Evolutionary conservation across 2,888 invertebrate genomes (phyloP).

Genomic region (Lissonota sp.): DNA sequence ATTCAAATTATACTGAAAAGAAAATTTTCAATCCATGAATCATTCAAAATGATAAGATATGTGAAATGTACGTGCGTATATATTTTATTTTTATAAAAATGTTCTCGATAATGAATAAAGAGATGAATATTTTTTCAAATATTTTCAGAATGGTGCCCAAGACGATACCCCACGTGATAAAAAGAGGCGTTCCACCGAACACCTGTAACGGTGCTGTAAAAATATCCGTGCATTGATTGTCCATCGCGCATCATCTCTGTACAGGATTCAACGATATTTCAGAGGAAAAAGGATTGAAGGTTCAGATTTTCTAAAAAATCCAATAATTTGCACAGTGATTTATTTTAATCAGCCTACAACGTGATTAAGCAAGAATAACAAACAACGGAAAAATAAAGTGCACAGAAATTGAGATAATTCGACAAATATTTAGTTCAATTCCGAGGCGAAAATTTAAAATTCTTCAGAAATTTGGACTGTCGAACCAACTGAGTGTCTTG

Average conservation of each 20-base stretch:
- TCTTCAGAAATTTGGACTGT: conserved; percentile 77
- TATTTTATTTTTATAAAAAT: too few relatives aligned
- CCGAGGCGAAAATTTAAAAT: background rate
- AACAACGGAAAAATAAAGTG: background rate
- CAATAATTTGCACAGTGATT: background rate
- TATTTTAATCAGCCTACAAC: background rate
- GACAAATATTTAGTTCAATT: conserved; percentile 1
- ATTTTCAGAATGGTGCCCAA: conserved; percentile 94
- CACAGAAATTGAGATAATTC: background rate
- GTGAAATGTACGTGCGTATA: too few relatives aligned
- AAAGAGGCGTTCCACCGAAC: conserved; percentile 87
- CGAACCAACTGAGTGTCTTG: conserved; percentile 87
- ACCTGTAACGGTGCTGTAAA: conserved; percentile 37
- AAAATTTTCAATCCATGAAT: too few relatives aligned
- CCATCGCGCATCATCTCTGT: background rate
- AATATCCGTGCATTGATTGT: conserved; percentile 11
- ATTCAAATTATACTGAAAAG: too few relatives aligned
- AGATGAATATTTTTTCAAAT: background rate
- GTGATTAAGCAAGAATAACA: too few relatives aligned
- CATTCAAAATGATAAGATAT: too few relatives aligned
- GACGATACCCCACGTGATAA: conserved; percentile 93
- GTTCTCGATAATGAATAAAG: too few relatives aligned
- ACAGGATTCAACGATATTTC: background rate
- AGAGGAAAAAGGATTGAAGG: background rate
- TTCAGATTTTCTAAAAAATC: background rate